These are phyloP conservation scores for Spilarctia lutea DNA, from an alignment of 2,888 invertebrate species.

Conservation along the genomic window DNA sequence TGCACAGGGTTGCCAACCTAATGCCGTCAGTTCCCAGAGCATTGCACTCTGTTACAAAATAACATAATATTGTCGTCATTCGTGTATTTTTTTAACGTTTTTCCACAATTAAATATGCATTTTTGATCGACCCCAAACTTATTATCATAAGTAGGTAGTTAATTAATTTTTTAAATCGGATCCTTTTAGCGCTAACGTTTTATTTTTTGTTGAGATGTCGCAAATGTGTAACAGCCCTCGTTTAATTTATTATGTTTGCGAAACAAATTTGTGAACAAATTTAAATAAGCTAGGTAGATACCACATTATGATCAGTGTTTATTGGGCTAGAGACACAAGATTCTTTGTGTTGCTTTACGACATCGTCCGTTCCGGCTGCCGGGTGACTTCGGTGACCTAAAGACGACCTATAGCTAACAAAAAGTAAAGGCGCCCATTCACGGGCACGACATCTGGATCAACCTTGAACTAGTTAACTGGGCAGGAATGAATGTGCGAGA, in stretches of 20 bases:
- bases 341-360: slow-evolving; percentile 70
- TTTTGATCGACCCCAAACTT: slow-evolving; percentile 69
- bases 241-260: slow-evolving; percentile 66
- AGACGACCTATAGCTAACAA: slow-evolving; percentile 78
- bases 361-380: slow-evolving; percentile 66
- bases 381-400: slow-evolving; percentile 80
- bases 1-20: slow-evolving; percentile 71
- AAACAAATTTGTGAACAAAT: slow-evolving; percentile 57
- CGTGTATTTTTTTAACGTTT: slow-evolving; percentile 72
- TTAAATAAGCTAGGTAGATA: slow-evolving; percentile 52
- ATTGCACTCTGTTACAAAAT: slow-evolving; percentile 82
- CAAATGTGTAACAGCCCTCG: slow-evolving; percentile 61
- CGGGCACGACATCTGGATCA: slow-evolving; percentile 62
- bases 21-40: slow-evolving; percentile 75
- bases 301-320: slow-evolving; percentile 48
- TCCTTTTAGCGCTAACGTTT: slow-evolving; percentile 67
- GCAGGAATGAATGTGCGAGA: slow-evolving; percentile 69
- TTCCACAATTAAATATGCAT: slow-evolving; percentile 76
- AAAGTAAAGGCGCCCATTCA: slow-evolving; percentile 81
- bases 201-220: slow-evolving; percentile 65
- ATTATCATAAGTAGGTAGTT: slow-evolving; percentile 79
- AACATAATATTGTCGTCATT: slow-evolving; percentile 76
- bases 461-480: slow-evolving; percentile 84
- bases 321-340: slow-evolving; percentile 57
- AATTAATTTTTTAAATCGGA: slow-evolving; percentile 77